Base-by-base conservation (phyloP, 2,797 vertebrate genomes). In the Gymnoscopelus braueri region DNA sequence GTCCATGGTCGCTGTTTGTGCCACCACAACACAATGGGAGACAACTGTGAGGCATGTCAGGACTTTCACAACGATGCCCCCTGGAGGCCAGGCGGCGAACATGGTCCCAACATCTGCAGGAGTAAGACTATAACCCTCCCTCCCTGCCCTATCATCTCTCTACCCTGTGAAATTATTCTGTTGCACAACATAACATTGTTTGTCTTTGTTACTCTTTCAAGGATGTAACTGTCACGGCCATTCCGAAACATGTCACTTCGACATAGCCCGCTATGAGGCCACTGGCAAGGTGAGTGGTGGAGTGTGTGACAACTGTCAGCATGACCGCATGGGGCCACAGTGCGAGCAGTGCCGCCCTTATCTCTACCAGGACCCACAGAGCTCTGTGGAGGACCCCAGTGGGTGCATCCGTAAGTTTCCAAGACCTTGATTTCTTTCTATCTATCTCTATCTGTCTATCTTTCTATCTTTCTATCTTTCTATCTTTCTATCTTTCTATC, bases 61-160 rank as follows among this genome's bases (percentile, higher is more conserved):
- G 93, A 95, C 78, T 95, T 97, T 87, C 95, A 96, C 91, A 92
- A 95, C 2, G 95, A 98, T 49, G 78, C 87, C 84, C 96, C 96
- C 70, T 97, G 96, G 97, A 94, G 92, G 75, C 95, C 96, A 47
- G 96, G 95, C 63, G 86, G 88, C 65, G 85, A 84, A 71, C 60
- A 60, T 44, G 72, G 87, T 65, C 83, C 86, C n/a, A 77, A 91
- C 48, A 64, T 90, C 73, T 98, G 97, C 93, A 94, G 83, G 92
- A 84, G 95, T 97, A 93, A 69, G 50, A 3, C 12, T 51, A 3
- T 51, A 5, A 8, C 2, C 35, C 7, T 8, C 35, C 35, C 5
- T 39, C 50, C 50, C 50, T 15, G 50, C 50, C 50, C 12, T 10
- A 8, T 10, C 39, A 44, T 47, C 26, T 0, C 0, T 14, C 9